A percentile compares a stretch with the other conserved stretches of the same genome.
Conservation (phyloP, 2,888 invertebrate genomes). For the Ennomos quercinarius region DNA sequence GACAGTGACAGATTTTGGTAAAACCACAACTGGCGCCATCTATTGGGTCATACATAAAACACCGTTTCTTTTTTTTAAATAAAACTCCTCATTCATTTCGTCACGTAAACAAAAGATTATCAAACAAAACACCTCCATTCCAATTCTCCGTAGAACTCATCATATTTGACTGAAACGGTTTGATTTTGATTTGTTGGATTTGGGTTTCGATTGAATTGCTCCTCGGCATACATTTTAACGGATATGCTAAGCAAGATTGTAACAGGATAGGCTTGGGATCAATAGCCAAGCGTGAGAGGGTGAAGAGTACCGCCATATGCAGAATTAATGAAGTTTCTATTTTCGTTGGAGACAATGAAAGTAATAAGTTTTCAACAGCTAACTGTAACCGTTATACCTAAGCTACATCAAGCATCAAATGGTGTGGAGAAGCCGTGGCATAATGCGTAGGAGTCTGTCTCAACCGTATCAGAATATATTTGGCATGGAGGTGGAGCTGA, state of each 20-base stretch:
- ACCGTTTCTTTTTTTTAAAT: no score
- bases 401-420: not conserved
- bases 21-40: no score
- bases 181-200: constrained; percentile 5
- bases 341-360: constrained; percentile 1
- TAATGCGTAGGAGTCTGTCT: constrained; percentile 28
- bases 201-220: constrained; percentile 17
- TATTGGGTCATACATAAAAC: no score
- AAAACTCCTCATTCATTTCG: no score
- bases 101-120: no score
- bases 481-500: constrained; percentile 42
- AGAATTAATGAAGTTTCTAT: constrained; percentile 1
- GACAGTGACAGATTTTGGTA: no score
- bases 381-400: not conserved
- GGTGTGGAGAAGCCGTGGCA: not conserved
- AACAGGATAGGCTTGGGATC: constrained; percentile 6
- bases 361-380: not conserved
- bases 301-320: not conserved
- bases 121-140: no score
- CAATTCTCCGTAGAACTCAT: not conserved
- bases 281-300: not conserved
- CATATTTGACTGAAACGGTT: not conserved
- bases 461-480: constrained; percentile 14
- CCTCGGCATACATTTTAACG: constrained; percentile 3
- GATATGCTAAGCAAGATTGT: constrained; percentile 1